A percentile compares a stretch with the other conserved stretches of the same genome.
These are phyloP conservation scores for Lithophane socia DNA, from an alignment of 2,888 invertebrate genomes.

Conservation along the genomic window DNA sequence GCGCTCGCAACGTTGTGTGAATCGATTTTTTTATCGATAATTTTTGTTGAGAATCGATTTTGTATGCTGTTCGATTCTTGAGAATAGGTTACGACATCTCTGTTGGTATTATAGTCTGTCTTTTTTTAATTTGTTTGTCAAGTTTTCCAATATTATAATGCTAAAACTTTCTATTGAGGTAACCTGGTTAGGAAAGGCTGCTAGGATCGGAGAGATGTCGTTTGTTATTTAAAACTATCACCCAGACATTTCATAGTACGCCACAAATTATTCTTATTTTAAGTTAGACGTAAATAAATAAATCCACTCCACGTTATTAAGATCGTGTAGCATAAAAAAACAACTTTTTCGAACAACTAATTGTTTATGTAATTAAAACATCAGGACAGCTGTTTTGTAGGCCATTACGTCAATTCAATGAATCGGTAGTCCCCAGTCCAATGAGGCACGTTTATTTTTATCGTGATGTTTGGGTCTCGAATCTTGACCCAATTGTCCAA, in stretches of 20 bases:
- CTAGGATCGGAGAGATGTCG: not conserved
- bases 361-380: slow-evolving; percentile 14
- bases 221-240: not conserved
- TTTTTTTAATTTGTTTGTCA: not conserved
- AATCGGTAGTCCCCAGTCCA: slow-evolving; percentile 20
- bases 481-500: slow-evolving; percentile 46
- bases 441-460: slow-evolving; percentile 36
- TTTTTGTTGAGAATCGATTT: slow-evolving; percentile 32
- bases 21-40: slow-evolving; percentile 50
- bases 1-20: slow-evolving; percentile 55
- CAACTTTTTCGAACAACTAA: too few relatives aligned
- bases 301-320: too few relatives aligned
- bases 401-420: slow-evolving; percentile 24
- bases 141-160: not conserved
- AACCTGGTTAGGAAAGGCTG: slow-evolving; percentile 21
- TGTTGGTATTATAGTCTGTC: not conserved
- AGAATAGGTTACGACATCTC: slow-evolving; percentile 3
- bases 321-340: too few relatives aligned
- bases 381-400: slow-evolving; percentile 33
- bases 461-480: slow-evolving; percentile 15
- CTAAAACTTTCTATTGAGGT: slow-evolving; percentile 16
- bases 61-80: not conserved
- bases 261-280: too few relatives aligned
- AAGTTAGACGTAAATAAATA: too few relatives aligned
- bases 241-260: not conserved